These are phyloP conservation scores for Arothron firmamentum DNA, from an alignment of 2,113 vertebrate genomes.

Conservation along the genomic window DNA sequence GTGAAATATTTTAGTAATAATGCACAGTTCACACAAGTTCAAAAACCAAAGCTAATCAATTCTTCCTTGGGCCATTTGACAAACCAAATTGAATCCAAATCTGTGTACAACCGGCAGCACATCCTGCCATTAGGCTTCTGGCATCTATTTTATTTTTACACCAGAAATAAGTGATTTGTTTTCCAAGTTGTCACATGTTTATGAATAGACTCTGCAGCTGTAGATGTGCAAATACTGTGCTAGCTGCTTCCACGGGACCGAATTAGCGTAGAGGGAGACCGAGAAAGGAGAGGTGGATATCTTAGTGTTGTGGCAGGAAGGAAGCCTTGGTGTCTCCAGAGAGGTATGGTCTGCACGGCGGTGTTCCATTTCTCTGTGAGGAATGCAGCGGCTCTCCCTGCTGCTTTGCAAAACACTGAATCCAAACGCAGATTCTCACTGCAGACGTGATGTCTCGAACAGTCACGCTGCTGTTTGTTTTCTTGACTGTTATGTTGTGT, in stretches of 20 bases:
- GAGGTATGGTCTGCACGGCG: slow-evolving; percentile 13
- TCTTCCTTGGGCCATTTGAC: no score
- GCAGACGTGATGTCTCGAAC: slow-evolving; percentile 57
- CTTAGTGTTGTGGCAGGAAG: slow-evolving; percentile 48
- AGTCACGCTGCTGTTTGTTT: slow-evolving; percentile 61
- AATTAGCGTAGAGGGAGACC: slow-evolving; percentile 16
- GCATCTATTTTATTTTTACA: not conserved
- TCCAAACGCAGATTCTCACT: slow-evolving; percentile 23
- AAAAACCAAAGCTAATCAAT: no score
- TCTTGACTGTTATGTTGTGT: slow-evolving; percentile 45
- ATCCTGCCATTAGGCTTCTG: not conserved
- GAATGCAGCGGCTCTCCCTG: slow-evolving; percentile 43
- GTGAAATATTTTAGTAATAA: no score
- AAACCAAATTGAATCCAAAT: no score
- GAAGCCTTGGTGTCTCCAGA: slow-evolving; percentile 35
- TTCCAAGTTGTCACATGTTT: not conserved
- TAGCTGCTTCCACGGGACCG: not conserved
- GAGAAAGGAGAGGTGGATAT: slow-evolving; percentile 19
- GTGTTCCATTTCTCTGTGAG: slow-evolving; percentile 40
- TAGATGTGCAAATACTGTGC: not conserved
- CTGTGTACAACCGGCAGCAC: not conserved
- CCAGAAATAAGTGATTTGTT: not conserved
- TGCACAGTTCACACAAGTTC: no score
- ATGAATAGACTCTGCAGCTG: not conserved
- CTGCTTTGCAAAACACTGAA: slow-evolving; percentile 32